Conservation (phyloP, 1,140 invertebrate genomes). For the Holotrichia oblita region DNA sequence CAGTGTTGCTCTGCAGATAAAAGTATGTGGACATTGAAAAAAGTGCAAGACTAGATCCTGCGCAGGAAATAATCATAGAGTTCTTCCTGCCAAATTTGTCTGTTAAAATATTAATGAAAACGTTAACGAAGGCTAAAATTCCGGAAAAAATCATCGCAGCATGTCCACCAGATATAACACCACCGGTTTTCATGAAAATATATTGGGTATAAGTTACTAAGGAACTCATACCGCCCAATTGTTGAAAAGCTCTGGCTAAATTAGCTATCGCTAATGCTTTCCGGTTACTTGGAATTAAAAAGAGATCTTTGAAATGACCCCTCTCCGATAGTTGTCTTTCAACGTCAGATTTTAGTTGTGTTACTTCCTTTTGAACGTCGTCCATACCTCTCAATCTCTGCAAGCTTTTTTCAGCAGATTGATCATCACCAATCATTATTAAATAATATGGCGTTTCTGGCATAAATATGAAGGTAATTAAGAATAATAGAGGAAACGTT, state of each 20-base stretch:
- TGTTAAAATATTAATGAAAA: slow-evolving; percentile 70
- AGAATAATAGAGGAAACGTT: slow-evolving; percentile 63
- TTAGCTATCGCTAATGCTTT: slow-evolving; percentile 69
- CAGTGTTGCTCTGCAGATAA: slow-evolving; percentile 63
- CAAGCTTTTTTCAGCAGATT: slow-evolving; percentile 70
- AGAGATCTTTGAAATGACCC: slow-evolving; percentile 67
- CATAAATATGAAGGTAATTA: slow-evolving; percentile 73
- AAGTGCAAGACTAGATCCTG: slow-evolving; percentile 58
- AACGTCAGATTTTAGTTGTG: slow-evolving; percentile 68
- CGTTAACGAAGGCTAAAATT: slow-evolving; percentile 71
- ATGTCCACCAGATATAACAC: slow-evolving; percentile 71
- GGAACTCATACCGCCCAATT: slow-evolving; percentile 70
- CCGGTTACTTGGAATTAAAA: slow-evolving; percentile 67
- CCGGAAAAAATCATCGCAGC: slow-evolving; percentile 65
- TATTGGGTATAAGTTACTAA: slow-evolving; percentile 71
- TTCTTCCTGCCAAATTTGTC: slow-evolving; percentile 75
- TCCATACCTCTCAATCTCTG: slow-evolving; percentile 68
- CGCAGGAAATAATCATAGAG: slow-evolving; percentile 69
- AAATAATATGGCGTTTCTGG: slow-evolving; percentile 83
- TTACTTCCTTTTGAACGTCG: slow-evolving; percentile 69
- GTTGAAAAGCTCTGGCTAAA: slow-evolving; percentile 61
- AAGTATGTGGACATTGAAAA: slow-evolving; percentile 68
- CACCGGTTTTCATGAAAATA: slow-evolving; percentile 63
- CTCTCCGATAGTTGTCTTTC: slow-evolving; percentile 61
- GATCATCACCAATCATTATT: slow-evolving; percentile 65